Evolutionary conservation across 2,797 vertebrate species (phyloP).

Genomic region (Catostomus latipinnis): DNA sequence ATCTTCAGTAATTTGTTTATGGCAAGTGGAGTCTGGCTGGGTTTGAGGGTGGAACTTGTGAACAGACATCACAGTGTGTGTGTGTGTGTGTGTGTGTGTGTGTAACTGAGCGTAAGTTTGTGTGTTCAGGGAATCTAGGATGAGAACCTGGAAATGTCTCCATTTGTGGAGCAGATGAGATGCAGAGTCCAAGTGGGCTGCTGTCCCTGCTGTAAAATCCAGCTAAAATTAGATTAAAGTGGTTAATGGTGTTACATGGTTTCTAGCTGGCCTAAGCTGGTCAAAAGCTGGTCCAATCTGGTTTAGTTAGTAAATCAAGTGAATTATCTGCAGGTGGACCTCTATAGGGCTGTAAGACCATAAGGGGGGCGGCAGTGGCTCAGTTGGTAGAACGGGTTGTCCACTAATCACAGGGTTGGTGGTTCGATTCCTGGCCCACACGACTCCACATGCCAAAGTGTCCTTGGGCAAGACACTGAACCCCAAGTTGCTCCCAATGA

Average conservation of each 20-base stretch:
- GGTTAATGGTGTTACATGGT: constrained; percentile 5
- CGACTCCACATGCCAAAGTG: too few relatives aligned
- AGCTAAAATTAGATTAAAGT: constrained; percentile 7
- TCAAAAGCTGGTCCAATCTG: constrained; percentile 19
- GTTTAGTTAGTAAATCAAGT: neutral
- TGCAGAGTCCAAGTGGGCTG: constrained; percentile 44
- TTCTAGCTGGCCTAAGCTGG: neutral
- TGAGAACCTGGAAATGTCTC: constrained; percentile 52
- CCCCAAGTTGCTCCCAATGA: too few relatives aligned
- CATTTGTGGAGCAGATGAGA: constrained; percentile 53
- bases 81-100: constrained; percentile 32
- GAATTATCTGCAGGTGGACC: neutral
- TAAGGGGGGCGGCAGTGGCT: too few relatives aligned
- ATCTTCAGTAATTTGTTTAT: constrained; percentile 73
- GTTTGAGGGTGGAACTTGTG: constrained; percentile 55
- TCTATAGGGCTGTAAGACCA: neutral
- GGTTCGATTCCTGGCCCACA: too few relatives aligned
- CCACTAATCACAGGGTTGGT: too few relatives aligned
- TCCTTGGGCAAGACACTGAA: too few relatives aligned
- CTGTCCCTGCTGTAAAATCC: constrained; percentile 40
- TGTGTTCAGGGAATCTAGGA: constrained; percentile 49
- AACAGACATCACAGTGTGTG: constrained; percentile 23
- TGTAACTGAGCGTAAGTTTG: constrained; percentile 16
- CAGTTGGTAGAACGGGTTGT: too few relatives aligned
- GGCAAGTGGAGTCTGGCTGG: constrained; percentile 65